Conservation (phyloP, 1,140 invertebrate genomes). For the Drosophila leontia region DNA sequence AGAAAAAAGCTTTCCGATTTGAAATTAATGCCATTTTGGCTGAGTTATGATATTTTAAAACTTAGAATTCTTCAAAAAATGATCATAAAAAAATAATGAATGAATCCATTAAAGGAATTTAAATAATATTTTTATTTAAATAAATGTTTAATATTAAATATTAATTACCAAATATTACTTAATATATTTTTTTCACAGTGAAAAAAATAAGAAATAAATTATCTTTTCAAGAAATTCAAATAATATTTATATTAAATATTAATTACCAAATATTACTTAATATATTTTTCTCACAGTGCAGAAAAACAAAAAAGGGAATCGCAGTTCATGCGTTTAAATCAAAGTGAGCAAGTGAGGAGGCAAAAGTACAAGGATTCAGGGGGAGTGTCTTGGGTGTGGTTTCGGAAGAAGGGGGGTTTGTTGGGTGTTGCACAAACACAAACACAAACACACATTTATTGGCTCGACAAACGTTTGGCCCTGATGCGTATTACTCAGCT, state of each 20-base stretch:
- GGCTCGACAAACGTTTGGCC: conserved; percentile 32
- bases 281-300: conserved; percentile 1
- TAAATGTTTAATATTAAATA: no score
- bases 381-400: neutral
- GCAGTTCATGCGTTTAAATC: conserved; percentile 64
- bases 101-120: no score
- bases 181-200: conserved; percentile 1
- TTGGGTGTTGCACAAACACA: neutral
- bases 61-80: no score
- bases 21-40: no score
- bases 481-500: conserved; percentile 27
- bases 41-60: no score
- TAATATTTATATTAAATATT: neutral
- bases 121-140: no score
- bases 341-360: conserved; percentile 50
- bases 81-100: no score
- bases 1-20: no score
- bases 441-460: conserved; percentile 31
- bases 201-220: no score
- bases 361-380: conserved; percentile 32
- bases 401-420: no score
- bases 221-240: no score
- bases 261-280: neutral
- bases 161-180: neutral
- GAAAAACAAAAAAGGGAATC: neutral